Base-by-base conservation (phyloP, 2,797 vertebrate species). In the Schizopygopsis pylzovi region DNA sequence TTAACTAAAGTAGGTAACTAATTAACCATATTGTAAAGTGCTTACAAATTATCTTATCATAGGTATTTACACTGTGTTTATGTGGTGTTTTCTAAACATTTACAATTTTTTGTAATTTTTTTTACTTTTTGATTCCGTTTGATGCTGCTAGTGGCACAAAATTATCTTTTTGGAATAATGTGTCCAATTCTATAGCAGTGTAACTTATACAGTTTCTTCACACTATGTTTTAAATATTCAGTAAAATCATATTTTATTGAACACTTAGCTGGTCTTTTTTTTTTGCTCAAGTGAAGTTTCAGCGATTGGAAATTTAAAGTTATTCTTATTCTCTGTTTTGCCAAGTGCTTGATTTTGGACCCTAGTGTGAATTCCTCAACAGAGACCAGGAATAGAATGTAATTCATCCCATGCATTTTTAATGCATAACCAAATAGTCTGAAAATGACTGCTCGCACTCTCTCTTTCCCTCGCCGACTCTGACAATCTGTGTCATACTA, bases 371-470 rank as follows among this genome's bases (percentile, higher is more conserved):
- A 87, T 88, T 89, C 82, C 93, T 93, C 86, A 90, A 91, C 89
- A 85, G 90, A 89, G 59, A 83, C 87, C 88, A 77, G 86, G 90
- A 90, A 90, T 92, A 93, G 88, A 89, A 90, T 92, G 92, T 92
- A 91, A 95, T 93, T 90, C 91, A 90, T 90, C 92, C 89, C 82
- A 89, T 95, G 89, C 94, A 95, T 95, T 92, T 95, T 95, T 94
- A 82, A 95, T 94, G 89, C 87, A 86, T 89, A 89, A 92, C 93
- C 93, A 90, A 89, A 90, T 91, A 72, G 80, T 90, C 90, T 90
- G 88, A 90, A 91, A 90, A 71, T 79, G 87, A 87, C 79, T 87
- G 82, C 85, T 84, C 25, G 49, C 67, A 81, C 89, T 65, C 76
- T 79, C 84, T 65, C 47, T 78, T 82, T 87, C 89, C 86, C 86